Evolutionary conservation across 2,888 invertebrate genomes (phyloP).

Genomic region (Panorpa germanica): DNA sequence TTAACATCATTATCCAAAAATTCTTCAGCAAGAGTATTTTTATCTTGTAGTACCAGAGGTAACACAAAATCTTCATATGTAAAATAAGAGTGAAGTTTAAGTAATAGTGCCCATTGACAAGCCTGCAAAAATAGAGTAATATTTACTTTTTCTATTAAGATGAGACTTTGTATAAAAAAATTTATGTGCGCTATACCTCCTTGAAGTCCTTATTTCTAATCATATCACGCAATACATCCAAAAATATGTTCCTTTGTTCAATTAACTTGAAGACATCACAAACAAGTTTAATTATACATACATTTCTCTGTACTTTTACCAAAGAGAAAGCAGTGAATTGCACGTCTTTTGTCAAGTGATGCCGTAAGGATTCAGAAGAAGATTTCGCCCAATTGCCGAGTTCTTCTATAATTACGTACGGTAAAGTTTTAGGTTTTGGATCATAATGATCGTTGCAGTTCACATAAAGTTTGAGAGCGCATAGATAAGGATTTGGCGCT

Average conservation of each 20-base stretch:
- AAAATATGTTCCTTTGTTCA: conserved; percentile 37
- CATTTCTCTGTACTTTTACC: conserved; percentile 44
- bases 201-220: conserved; percentile 39
- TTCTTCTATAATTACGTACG: conserved; percentile 31
- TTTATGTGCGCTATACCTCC: conserved; percentile 27
- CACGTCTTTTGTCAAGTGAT: conserved; percentile 29
- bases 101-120: conserved; percentile 44
- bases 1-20: conserved; percentile 44
- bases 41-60: conserved; percentile 68
- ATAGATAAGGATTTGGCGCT: conserved; percentile 19
- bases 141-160: conserved; percentile 5
- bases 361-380: conserved; percentile 22
- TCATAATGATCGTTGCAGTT: conserved; percentile 22
- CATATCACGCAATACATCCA: conserved; percentile 38
- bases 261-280: conserved; percentile 41
- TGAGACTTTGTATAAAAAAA: conserved; percentile 7
- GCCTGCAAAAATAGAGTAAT: conserved; percentile 26
- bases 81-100: conserved; percentile 47
- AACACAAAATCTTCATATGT: conserved; percentile 50
- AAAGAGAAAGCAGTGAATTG: conserved; percentile 57
- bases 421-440: conserved; percentile 21
- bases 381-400: conserved; percentile 30
- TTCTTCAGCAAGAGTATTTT: conserved; percentile 53
- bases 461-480: conserved; percentile 22
- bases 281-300: conserved; percentile 39